A percentile compares a stretch with the other conserved stretches of the same genome.
Conservation (phyloP, 2,797 vertebrate species). For the Otus scops region DNA sequence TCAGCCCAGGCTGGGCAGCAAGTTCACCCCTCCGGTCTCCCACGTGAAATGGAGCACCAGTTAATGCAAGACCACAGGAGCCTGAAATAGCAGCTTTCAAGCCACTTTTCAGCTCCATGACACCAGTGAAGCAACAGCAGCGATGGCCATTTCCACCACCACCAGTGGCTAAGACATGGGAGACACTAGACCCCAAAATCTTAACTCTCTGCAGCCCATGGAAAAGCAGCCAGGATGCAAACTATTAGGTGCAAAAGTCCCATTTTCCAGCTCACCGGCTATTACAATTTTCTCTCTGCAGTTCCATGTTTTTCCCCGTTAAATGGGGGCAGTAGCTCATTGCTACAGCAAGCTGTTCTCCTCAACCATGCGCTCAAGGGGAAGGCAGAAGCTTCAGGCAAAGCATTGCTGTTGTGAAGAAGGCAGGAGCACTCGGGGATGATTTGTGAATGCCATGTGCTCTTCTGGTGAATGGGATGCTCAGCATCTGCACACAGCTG, state of each 20-base stretch:
- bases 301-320: not conserved
- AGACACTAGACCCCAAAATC: not conserved
- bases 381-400: not conserved
- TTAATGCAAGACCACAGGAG: not conserved
- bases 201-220: not conserved
- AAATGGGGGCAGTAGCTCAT: not conserved
- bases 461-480: not conserved
- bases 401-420: not conserved
- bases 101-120: not conserved
- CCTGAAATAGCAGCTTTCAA: not conserved
- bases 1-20: not conserved
- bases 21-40: not conserved
- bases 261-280: not conserved
- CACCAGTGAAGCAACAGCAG: not conserved
- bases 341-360: not conserved
- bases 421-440: rapidly evolving
- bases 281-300: not conserved
- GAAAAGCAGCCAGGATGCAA: not conserved
- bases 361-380: not conserved
- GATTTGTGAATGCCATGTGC: not conserved
- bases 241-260: not conserved
- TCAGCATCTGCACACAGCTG: rapidly evolving
- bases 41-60: not conserved
- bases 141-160: not conserved
- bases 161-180: rapidly evolving